These are phyloP conservation scores for Cherax quadricarinatus DNA, from an alignment of 1,140 invertebrate species.

Conservation along the genomic window DNA sequence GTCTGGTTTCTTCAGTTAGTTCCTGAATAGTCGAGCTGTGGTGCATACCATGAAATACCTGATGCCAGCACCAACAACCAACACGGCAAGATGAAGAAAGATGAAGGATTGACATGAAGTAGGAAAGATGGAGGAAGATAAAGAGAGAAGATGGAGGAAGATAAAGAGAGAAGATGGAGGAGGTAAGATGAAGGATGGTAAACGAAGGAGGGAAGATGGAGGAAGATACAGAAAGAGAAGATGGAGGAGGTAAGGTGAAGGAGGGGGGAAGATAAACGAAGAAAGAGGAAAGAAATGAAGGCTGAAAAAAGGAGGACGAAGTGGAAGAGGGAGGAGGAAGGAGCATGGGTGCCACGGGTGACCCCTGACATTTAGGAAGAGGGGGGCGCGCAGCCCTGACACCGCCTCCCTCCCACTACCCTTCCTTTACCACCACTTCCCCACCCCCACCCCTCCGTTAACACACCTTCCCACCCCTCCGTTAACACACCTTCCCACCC, in stretches of 20 bases:
- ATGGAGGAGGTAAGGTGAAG: neutral
- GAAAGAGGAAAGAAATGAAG: too few relatives aligned
- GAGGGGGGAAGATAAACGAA: neutral
- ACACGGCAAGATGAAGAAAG: neutral
- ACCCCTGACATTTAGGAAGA: constrained; percentile 1
- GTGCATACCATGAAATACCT: too few relatives aligned
- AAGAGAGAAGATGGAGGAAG: neutral
- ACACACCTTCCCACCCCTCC: neutral
- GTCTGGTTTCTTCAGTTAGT: too few relatives aligned
- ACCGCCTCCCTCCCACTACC: neutral
- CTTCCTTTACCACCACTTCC: neutral
- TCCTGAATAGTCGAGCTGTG: too few relatives aligned
- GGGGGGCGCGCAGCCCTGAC: neutral
- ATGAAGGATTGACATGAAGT: neutral
- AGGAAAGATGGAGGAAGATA: neutral
- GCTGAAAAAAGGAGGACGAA: too few relatives aligned
- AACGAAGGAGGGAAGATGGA: neutral
- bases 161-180: too few relatives aligned
- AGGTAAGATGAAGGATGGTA: neutral
- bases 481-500: neutral
- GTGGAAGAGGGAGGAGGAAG: neutral
- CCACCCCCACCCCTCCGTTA: neutral
- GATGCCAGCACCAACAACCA: too few relatives aligned
- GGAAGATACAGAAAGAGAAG: neutral
- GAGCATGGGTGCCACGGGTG: neutral